Conservation (phyloP, 2,888 invertebrate species). For the Drosophila rellima region DNA sequence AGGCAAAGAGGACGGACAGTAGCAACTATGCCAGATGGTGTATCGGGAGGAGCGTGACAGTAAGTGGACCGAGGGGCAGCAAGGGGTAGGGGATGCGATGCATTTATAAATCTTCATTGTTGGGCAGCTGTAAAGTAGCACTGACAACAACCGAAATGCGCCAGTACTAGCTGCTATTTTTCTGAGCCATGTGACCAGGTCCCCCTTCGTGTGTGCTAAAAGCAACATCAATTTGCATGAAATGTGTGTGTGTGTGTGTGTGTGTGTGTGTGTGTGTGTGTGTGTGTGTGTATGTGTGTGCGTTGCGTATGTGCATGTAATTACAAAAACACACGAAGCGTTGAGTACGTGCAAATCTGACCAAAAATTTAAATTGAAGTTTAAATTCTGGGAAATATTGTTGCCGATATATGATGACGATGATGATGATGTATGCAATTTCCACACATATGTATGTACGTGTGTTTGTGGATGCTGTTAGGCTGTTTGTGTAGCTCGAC, state of each 20-base stretch:
- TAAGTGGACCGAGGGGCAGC: background rate
- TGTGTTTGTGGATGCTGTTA: constrained; percentile 39
- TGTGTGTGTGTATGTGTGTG: constrained; percentile 39
- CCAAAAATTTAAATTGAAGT: constrained; percentile 82
- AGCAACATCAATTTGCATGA: constrained; percentile 80
- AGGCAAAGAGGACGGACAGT: constrained; percentile 39
- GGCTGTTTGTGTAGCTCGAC: constrained; percentile 53
- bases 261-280: constrained; percentile 21
- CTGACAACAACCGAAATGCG: constrained; percentile 75
- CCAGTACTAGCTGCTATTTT: constrained; percentile 46
- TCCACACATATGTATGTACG: constrained; percentile 29
- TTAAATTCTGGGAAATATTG: constrained; percentile 72
- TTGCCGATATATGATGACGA: constrained; percentile 50
- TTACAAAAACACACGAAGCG: constrained; percentile 75
- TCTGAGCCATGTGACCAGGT: constrained; percentile 61
- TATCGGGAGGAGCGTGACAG: constrained; percentile 21
- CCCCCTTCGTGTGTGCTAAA: constrained; percentile 51
- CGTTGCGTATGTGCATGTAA: constrained; percentile 63
- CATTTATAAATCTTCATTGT: constrained; percentile 79
- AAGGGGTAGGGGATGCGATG: constrained; percentile 35
- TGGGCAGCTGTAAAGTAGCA: constrained; percentile 76
- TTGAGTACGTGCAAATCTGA: constrained; percentile 80
- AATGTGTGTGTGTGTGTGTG: constrained; percentile 34
- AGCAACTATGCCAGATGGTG: constrained; percentile 40
- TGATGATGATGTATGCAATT: constrained; percentile 61